phyloP scores from a whole-genome alignment of 2,888 invertebrate genomes.

The Leptopilina syphax region DNA sequence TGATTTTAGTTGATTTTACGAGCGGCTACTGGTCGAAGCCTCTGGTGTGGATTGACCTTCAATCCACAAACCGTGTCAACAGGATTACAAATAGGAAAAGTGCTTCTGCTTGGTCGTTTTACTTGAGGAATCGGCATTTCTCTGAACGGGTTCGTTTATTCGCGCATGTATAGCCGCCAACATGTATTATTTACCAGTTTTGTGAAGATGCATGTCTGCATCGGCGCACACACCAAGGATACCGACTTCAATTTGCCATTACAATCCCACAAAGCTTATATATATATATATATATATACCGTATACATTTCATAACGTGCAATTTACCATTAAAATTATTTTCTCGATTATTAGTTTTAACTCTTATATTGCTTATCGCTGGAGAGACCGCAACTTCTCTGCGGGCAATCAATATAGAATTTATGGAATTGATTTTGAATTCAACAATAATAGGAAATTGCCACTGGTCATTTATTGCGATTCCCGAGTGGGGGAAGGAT shows the following conservation, averaged over 20 bases:
- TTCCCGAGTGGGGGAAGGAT: too few species aligned
- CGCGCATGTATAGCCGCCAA: background rate
- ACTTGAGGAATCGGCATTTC: constrained; percentile 19
- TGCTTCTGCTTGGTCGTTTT: background rate
- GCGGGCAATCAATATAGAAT: background rate
- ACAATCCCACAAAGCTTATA: constrained; percentile 14
- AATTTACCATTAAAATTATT: constrained; percentile 34
- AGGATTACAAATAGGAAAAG: constrained; percentile 39
- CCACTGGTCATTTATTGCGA: background rate
- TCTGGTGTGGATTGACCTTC: constrained; percentile 18
- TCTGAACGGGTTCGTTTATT: constrained; percentile 38
- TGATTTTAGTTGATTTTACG: constrained; percentile 15
- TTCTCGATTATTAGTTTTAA: constrained; percentile 36
- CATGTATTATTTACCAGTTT: constrained; percentile 37
- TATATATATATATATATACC: background rate
- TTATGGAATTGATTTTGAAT: constrained; percentile 11
- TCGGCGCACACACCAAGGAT: constrained; percentile 2
- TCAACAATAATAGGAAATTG: background rate
- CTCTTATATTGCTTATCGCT: background rate
- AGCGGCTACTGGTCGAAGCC: background rate
- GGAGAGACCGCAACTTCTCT: background rate
- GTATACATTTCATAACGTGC: constrained; percentile 27
- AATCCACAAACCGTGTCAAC: constrained; percentile 36
- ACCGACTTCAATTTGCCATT: constrained; percentile 37
- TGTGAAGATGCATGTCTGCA: background rate